Conservation (phyloP, 2,888 invertebrate genomes). For the Philereme vetulata region DNA sequence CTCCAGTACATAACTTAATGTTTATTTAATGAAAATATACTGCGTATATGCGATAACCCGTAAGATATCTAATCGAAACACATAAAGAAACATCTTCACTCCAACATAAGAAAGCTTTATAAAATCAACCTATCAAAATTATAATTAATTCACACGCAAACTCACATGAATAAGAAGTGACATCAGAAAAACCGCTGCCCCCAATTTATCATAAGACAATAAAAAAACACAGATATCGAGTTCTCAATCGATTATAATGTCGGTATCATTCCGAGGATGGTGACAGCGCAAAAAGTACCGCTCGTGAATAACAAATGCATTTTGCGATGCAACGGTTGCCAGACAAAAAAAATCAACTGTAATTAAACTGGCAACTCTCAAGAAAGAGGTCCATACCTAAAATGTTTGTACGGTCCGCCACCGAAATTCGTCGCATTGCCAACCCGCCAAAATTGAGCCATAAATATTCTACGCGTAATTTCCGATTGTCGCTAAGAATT, state of each 20-base stretch:
- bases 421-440: conserved; percentile 67
- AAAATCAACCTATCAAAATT: not conserved
- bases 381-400: conserved; percentile 56
- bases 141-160: conserved; percentile 26
- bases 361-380: conserved; percentile 69
- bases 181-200: conserved; percentile 32
- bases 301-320: conserved; percentile 77
- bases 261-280: conserved; percentile 60
- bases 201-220: conserved; percentile 38
- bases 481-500: conserved; percentile 56
- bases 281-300: conserved; percentile 68
- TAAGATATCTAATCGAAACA: conserved; percentile 13
- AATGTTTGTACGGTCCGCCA: conserved; percentile 55
- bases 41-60: conserved; percentile 26
- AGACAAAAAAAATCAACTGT: conserved; percentile 59
- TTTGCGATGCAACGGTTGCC: conserved; percentile 54
- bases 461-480: conserved; percentile 77
- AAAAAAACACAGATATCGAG: conserved; percentile 44
- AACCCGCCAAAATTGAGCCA: conserved; percentile 70
- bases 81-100: conserved; percentile 5
- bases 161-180: conserved; percentile 30
- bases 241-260: conserved; percentile 53
- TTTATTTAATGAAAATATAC: conserved; percentile 47
- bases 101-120: not conserved
- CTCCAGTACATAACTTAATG: conserved; percentile 35